Evolutionary conservation across 2,888 invertebrate species (phyloP), one percentile per base, ranked within the genome.

Genomic region (Coleophora deauratella): DNA sequence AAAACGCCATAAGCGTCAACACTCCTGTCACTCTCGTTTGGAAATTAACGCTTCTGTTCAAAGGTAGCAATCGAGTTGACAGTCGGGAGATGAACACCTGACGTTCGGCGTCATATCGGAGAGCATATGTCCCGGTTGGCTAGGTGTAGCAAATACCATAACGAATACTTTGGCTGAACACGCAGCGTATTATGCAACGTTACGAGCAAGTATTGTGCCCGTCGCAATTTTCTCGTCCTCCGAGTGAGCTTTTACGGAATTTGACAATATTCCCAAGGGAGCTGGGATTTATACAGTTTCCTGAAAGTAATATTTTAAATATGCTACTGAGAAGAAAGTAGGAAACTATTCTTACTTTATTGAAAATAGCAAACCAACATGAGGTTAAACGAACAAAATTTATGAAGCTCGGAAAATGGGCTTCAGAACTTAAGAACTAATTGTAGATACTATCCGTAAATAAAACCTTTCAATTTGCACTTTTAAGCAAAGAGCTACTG

Each of bases 131-230:
- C 74, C 74, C 71, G 66, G 78, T 79, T 81, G 78, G 80, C 80
- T 80, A 78, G 80, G 80, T 82, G 81, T 77, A 81, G 76, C 81
- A 80, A 84, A 85, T 82, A 78, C 82, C 82, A 80, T 82, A 82
- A 81, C 81, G 84, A 84, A 84, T 82, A 84, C 75, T 85, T 85
- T 81, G 76, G 80, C 74, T 75, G 79, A 79, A 78, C 74, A 74
- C 77, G 74, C 73, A 76, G 69, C 72, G 72, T 81, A 80, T 84
- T 84, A 84, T 82, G 81, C 82, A 84, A 84, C 72, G 68, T 73
- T 80, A 77, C 72, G 59, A 57, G 66, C 72, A 71, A 74, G 73
- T 75, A 76, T 76, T 75, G 71, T 76, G 68, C 67, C 67, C 67
- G 73, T 65, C 62, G 64, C 75, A 74, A 74, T 68, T 71, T 78